phyloP scores from a whole-genome alignment of 2,797 vertebrate species.

The Euthynnus affinis region DNA sequence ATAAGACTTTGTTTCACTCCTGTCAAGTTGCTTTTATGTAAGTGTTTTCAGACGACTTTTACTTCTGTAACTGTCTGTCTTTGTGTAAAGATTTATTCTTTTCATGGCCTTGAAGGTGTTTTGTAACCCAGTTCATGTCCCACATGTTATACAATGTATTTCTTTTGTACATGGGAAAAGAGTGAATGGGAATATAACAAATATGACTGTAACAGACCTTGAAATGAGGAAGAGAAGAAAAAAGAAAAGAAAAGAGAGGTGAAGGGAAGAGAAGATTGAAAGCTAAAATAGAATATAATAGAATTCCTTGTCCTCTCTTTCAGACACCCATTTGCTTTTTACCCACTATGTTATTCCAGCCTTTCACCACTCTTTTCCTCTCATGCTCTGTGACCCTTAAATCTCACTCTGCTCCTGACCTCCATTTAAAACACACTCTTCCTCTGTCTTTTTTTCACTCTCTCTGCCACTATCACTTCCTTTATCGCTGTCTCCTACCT shows the following conservation, averaged over 20 bases:
- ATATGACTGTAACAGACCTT: slow-evolving; percentile 28
- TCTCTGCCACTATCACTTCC: slow-evolving; percentile 42
- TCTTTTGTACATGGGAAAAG: slow-evolving; percentile 11
- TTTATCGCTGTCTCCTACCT: slow-evolving; percentile 22
- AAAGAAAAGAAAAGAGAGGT: not conserved
- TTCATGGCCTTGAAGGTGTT: slow-evolving; percentile 56
- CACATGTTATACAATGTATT: slow-evolving; percentile 46
- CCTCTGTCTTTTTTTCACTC: slow-evolving; percentile 27
- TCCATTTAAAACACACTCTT: slow-evolving; percentile 51
- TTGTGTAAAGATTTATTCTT: slow-evolving; percentile 45
- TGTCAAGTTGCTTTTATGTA: slow-evolving; percentile 39
- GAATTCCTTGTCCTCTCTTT: slow-evolving; percentile 35
- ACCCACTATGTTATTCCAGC: slow-evolving; percentile 57
- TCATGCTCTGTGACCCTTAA: slow-evolving; percentile 62
- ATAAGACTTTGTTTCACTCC: slow-evolving; percentile 26
- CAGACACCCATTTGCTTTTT: slow-evolving; percentile 67
- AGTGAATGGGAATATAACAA: slow-evolving; percentile 23
- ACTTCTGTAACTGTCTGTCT: slow-evolving; percentile 31
- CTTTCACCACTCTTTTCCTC: slow-evolving; percentile 31
- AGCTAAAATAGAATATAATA: slow-evolving; percentile 31
- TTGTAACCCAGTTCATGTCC: slow-evolving; percentile 55
- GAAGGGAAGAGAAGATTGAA: slow-evolving; percentile 59
- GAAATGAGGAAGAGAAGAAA: slow-evolving; percentile 63
- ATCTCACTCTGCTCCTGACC: slow-evolving; percentile 58
- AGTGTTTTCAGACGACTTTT: slow-evolving; percentile 29